These are phyloP conservation scores for Myotis lucifugus DNA, from an alignment of 2,113 vertebrate genomes.

Conservation along the genomic window DNA sequence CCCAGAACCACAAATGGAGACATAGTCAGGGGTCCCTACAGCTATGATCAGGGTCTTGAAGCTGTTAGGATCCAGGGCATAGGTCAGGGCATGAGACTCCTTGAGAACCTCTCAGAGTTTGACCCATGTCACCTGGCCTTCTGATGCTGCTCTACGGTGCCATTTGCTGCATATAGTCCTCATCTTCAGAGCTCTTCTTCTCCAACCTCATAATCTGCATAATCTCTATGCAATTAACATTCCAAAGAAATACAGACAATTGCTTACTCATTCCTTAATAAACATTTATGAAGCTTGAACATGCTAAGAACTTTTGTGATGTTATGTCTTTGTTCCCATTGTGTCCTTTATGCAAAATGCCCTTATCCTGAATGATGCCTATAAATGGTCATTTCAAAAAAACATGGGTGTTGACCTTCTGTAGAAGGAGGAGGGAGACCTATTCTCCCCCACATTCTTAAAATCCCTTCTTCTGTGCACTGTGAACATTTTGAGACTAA, in stretches of 20 bases:
- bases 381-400: not conserved
- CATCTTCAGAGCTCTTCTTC: not conserved
- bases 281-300: not conserved
- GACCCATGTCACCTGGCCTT: not conserved
- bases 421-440: not conserved
- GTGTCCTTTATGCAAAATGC: not conserved
- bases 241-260: not conserved
- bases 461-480: not conserved
- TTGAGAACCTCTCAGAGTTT: not conserved
- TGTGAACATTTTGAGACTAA: not conserved
- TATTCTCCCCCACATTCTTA: not conserved
- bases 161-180: not conserved
- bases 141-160: not conserved
- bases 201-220: not conserved
- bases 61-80: not conserved
- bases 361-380: not conserved
- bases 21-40: not conserved
- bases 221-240: not conserved
- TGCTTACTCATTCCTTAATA: not conserved
- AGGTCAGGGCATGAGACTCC: not conserved
- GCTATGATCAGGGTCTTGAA: not conserved
- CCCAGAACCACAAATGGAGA: not conserved
- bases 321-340: not conserved
- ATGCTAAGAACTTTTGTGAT: not conserved
- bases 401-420: not conserved